phyloP scores from a whole-genome alignment of 2,888 invertebrate species.

The Acronicta alni region DNA sequence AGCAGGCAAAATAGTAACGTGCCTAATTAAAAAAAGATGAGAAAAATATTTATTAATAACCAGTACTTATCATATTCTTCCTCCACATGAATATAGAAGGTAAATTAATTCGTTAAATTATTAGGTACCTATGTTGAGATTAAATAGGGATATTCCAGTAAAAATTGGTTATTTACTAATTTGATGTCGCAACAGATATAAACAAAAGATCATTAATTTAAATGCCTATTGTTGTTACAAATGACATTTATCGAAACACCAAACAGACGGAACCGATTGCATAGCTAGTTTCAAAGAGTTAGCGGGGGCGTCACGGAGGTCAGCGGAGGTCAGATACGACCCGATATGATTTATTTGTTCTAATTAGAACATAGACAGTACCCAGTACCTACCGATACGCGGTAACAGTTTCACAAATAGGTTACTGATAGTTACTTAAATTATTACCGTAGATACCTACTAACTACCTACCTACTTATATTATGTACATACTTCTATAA shows the following conservation, averaged over 20 bases:
- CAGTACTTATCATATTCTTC: no score
- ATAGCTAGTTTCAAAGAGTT: constrained; percentile 34
- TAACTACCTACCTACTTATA: background rate
- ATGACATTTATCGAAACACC: constrained; percentile 20
- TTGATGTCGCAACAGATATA: background rate
- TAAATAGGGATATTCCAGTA: no score
- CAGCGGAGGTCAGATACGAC: constrained; percentile 59
- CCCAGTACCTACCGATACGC: constrained; percentile 28
- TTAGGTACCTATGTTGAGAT: no score
- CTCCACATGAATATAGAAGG: no score
- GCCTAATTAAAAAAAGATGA: no score
- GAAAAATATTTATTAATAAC: no score
- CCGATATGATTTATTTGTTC: constrained; percentile 60
- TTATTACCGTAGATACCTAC: background rate
- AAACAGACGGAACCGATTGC: constrained; percentile 25
- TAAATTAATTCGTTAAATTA: no score
- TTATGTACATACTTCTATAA: background rate
- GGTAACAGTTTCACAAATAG: constrained; percentile 47
- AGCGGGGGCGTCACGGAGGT: constrained; percentile 55
- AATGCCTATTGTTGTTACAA: constrained; percentile 15
- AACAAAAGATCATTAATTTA: constrained; percentile 15
- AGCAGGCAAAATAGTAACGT: no score
- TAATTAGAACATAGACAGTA: constrained; percentile 64
- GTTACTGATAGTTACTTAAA: constrained; percentile 23
- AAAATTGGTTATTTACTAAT: background rate